Base-by-base conservation (phyloP, 2,113 vertebrate species). In the Tympanuchus pallidicinctus region DNA sequence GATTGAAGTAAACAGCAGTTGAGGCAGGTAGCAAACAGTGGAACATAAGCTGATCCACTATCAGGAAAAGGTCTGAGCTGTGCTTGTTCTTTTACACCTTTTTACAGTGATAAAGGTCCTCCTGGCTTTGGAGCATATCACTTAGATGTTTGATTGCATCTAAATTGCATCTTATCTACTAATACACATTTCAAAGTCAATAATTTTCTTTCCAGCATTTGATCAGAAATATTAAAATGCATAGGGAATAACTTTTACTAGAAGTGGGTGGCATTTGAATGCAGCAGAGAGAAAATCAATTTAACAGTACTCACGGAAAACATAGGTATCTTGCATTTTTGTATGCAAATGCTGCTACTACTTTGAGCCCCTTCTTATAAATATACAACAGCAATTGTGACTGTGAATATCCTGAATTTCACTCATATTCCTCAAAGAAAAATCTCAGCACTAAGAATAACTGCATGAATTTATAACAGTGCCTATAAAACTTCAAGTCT, bases 391-490 rank as follows among this genome's bases (percentile, higher is more conserved):
- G 8, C 38, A 76, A 76, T 69, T 90, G 48, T 56, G 40, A 40
- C 54, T 73, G 40, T 80, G 64, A 86, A 73, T 50, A 86, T 80
- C n/a, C 79, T 92, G 32, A n/a, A 65, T 77, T 79, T 94, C 52
- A 56, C 6, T 75, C 1, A 0, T 80, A 82, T 88, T 92, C 88
- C 64, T 76, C 79, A 91, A 82, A 36, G 67, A 22, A 90, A 76
- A 73, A 59, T 59, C 45, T 84, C 30, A 3, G 24, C 30, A 63
- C 28, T 69, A 47, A 73, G 25, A 22, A 65, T 88, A 88, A 80
- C 28, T 47, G 2, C 47, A 43, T 36, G 54, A 76, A 86, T 94
- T 91, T 82, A 76, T 82, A 93, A 80, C 28, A 72, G 38, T 87
- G 25, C 17, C 67, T 57, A 11, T 69, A 92, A 92, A 79, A 20